phyloP scores from a whole-genome alignment of 2,888 invertebrate species.

The Drosophila nr. perissopoda region DNA sequence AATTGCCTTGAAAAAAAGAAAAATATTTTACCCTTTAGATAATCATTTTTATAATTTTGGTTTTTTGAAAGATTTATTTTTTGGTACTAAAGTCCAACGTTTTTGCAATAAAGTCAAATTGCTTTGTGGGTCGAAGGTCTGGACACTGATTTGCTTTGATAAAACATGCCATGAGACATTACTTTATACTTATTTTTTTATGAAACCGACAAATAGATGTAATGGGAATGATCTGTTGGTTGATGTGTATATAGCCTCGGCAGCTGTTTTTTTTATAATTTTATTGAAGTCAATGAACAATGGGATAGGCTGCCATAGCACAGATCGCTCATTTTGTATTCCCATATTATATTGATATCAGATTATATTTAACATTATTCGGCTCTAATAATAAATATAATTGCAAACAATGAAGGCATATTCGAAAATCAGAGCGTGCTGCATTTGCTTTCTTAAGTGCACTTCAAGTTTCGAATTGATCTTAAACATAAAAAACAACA shows the following conservation, averaged over 20 bases:
- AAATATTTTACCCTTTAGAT: conserved; percentile 63
- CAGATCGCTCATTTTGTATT: neutral
- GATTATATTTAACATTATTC: neutral
- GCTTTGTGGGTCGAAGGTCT: neutral
- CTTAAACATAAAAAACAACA: conserved; percentile 1
- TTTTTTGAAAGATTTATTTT: neutral
- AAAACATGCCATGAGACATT: neutral
- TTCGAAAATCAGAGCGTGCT: neutral
- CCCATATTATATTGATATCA: neutral
- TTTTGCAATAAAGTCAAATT: neutral
- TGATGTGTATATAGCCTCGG: neutral
- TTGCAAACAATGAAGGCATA: neutral
- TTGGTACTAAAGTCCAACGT: neutral
- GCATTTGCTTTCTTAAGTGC: neutral
- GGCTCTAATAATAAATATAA: neutral
- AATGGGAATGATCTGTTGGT: neutral
- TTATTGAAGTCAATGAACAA: neutral
- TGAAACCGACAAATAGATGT: neutral
- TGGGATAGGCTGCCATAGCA: neutral
- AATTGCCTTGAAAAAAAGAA: conserved; percentile 48
- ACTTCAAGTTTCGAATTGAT: neutral
- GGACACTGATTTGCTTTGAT: neutral
- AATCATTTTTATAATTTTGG: conserved; percentile 6
- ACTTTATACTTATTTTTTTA: neutral
- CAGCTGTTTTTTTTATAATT: neutral